Evolutionary conservation across 2,797 vertebrate species (phyloP).

Genomic region (Sarcoramphus papa): DNA sequence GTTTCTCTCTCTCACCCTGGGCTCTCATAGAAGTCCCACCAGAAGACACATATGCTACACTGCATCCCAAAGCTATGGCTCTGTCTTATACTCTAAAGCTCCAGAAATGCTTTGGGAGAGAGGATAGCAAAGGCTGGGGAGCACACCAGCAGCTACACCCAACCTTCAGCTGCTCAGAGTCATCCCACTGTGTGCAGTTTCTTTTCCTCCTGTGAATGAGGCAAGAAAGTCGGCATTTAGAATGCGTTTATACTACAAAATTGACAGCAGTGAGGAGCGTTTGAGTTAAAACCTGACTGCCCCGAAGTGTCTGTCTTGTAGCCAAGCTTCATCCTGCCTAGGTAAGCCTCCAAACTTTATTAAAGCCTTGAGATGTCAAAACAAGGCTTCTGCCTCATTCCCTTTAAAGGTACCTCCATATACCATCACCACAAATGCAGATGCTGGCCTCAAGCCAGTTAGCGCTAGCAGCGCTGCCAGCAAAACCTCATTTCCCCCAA

Average conservation of each 20-base stretch:
- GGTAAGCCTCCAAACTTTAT: slow-evolving; percentile 21
- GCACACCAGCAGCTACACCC: neutral
- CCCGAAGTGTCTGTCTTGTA: neutral
- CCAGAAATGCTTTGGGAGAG: neutral
- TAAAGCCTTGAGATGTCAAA: slow-evolving; percentile 44
- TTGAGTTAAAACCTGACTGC: neutral
- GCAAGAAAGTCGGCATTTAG: neutral
- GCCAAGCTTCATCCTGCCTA: neutral
- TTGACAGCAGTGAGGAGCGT: neutral
- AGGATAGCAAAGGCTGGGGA: neutral
- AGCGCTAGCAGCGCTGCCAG: neutral
- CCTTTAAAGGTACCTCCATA: neutral
- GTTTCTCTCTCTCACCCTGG: neutral
- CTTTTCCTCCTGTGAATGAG: neutral
- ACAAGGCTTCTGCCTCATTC: neutral
- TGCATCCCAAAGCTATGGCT: neutral
- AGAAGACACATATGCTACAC: neutral
- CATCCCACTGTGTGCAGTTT: accelerated
- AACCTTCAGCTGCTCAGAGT: neutral
- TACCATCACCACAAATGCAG: neutral
- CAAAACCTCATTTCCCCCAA: neutral
- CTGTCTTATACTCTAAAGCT: neutral
- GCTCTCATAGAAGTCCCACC: neutral
- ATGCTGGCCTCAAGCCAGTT: neutral
- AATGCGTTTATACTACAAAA: neutral